These are phyloP conservation scores for Eristalinus aeneus DNA, from an alignment of 2,888 invertebrate species.

Conservation along the genomic window DNA sequence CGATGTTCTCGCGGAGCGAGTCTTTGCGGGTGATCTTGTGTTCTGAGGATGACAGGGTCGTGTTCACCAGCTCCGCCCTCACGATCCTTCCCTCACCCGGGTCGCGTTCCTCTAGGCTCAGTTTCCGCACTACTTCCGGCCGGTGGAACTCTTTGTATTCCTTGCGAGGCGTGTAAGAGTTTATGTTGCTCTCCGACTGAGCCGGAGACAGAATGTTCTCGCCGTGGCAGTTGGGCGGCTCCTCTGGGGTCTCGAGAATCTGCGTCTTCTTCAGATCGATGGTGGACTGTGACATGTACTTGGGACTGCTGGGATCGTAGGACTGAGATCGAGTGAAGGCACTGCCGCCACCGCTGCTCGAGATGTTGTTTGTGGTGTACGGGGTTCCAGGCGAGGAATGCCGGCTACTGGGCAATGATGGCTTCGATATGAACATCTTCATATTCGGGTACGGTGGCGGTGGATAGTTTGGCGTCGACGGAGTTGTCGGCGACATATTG, in stretches of 20 bases:
- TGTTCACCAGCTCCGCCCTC: slow-evolving; percentile 79
- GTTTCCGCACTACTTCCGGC: slow-evolving; percentile 70
- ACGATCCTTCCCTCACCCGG: slow-evolving; percentile 76
- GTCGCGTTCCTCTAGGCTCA: slow-evolving; percentile 73
- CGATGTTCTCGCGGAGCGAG: slow-evolving; percentile 80
- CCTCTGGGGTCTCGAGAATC: slow-evolving; percentile 78
- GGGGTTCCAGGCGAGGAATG: slow-evolving; percentile 77
- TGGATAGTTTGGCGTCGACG: slow-evolving; percentile 75
- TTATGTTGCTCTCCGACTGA: slow-evolving; percentile 78
- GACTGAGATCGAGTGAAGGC: slow-evolving; percentile 78
- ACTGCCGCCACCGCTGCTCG: slow-evolving; percentile 44
- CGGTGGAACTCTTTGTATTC: slow-evolving; percentile 73
- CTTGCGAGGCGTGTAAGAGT: slow-evolving; percentile 66
- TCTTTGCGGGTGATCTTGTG: slow-evolving; percentile 77
- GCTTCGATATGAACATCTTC: slow-evolving; percentile 66
- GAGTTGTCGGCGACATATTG: slow-evolving; percentile 74
- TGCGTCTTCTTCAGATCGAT: slow-evolving; percentile 80
- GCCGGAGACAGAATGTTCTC: slow-evolving; percentile 77
- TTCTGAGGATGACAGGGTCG: slow-evolving; percentile 75
- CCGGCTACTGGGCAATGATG: slow-evolving; percentile 75
- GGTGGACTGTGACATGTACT: slow-evolving; percentile 79
- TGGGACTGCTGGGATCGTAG: slow-evolving; percentile 77
- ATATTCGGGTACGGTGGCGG: slow-evolving; percentile 67
- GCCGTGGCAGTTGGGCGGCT: slow-evolving; percentile 59
- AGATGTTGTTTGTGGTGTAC: slow-evolving; percentile 64